A percentile compares a stretch with the other conserved stretches of the same genome.
Conservation (phyloP, 2,113 vertebrate genomes). For the Empidonax alnorum region DNA sequence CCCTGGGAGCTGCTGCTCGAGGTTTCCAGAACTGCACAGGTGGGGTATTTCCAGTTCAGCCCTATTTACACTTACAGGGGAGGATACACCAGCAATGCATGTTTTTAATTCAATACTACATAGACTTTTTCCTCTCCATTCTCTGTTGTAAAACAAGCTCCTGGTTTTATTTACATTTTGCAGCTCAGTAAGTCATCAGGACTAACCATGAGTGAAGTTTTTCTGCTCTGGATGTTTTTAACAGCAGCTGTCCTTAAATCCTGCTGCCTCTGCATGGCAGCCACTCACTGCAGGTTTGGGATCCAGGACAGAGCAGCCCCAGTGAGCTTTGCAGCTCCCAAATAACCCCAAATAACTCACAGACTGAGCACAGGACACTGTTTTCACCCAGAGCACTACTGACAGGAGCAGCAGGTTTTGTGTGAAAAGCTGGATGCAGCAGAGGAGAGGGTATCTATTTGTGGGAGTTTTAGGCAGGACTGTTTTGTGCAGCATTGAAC, state of each 20-base stretch:
- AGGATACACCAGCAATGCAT: not conserved
- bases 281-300: not conserved
- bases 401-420: not conserved
- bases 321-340: not conserved
- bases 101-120: not conserved
- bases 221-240: not conserved
- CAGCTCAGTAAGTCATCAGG: not conserved
- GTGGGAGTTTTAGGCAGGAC: not conserved
- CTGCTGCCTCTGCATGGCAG: not conserved
- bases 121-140: not conserved
- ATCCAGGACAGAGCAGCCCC: not conserved
- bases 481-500: not conserved
- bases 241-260: not conserved
- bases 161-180: not conserved
- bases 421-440: not conserved
- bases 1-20: not conserved
- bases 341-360: not conserved
- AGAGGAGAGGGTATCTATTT: accelerated
- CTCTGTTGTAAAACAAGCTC: not conserved
- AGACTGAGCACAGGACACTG: accelerated
- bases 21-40: not conserved
- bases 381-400: not conserved
- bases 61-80: accelerated
- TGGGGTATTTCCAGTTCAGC: not conserved
- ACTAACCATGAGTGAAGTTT: not conserved